Evolutionary conservation across 2,888 invertebrate species (phyloP).

Genomic region (Iselma pallidipennis): DNA sequence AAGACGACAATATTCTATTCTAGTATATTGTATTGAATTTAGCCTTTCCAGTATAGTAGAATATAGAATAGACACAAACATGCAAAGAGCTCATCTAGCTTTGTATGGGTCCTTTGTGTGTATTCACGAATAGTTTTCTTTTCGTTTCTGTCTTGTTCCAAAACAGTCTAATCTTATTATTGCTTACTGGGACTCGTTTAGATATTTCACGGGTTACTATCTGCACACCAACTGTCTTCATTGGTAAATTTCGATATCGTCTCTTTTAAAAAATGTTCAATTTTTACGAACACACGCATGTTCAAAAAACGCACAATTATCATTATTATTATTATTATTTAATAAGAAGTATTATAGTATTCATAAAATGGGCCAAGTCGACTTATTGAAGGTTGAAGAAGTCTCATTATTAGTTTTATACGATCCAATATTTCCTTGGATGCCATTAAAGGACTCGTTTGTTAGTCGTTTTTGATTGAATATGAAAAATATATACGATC

Average conservation of each 20-base stretch:
- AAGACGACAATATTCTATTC: neutral
- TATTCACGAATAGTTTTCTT: neutral
- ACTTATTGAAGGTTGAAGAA: too few relatives aligned
- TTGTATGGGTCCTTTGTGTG: neutral
- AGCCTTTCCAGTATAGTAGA: neutral
- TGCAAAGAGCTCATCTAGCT: neutral
- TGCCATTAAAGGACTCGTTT: too few relatives aligned
- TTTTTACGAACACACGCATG: too few relatives aligned
- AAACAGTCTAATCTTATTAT: neutral
- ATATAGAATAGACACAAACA: neutral
- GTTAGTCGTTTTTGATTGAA: too few relatives aligned
- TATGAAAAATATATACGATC: neutral
- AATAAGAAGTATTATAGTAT: too few relatives aligned
- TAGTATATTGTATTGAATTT: neutral
- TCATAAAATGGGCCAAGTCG: too few relatives aligned
- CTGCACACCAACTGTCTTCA: neutral
- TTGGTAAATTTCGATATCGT: neutral
- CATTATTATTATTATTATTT: too few relatives aligned
- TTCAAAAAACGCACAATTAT: neutral
- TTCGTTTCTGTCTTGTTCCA: neutral
- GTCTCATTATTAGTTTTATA: too few relatives aligned
- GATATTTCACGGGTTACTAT: neutral
- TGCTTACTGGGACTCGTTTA: neutral
- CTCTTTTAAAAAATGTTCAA: too few relatives aligned
- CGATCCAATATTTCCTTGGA: too few relatives aligned